Conservation (phyloP, 2,888 invertebrate species). For the Clunio marinus region DNA sequence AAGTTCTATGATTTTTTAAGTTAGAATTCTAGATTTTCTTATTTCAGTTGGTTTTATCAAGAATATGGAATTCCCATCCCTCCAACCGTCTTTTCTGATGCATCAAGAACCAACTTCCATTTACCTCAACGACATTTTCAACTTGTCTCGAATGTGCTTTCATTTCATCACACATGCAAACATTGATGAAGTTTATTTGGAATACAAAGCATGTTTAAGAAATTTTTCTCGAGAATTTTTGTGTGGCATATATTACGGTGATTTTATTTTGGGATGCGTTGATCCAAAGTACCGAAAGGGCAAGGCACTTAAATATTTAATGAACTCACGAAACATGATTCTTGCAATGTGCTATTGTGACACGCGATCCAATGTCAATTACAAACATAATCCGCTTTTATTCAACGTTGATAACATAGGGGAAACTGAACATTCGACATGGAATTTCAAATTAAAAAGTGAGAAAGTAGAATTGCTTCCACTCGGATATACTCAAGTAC, state of each 20-base stretch:
- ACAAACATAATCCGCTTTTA: background rate
- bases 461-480: background rate
- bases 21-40: background rate
- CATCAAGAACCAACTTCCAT: slow-evolving; percentile 41
- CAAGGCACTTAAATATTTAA: slow-evolving; percentile 42
- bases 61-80: slow-evolving; percentile 42
- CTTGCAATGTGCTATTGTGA: slow-evolving; percentile 42
- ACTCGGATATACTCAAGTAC: background rate
- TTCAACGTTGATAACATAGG: background rate
- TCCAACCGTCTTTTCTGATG: slow-evolving; percentile 42
- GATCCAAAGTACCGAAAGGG: slow-evolving; percentile 45
- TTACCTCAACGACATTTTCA: slow-evolving; percentile 44
- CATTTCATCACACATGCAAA: slow-evolving; percentile 40
- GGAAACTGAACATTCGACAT: background rate
- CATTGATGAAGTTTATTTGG: slow-evolving; percentile 42
- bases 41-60: slow-evolving; percentile 44
- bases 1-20: background rate
- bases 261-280: slow-evolving; percentile 44
- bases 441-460: background rate
- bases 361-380: background rate
- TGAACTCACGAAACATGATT: slow-evolving; percentile 45
- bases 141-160: slow-evolving; percentile 43
- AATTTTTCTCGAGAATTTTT: background rate
- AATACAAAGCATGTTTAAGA: slow-evolving; percentile 43
- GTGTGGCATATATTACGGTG: background rate